Evolutionary conservation across 2,113 vertebrate species (phyloP).

Genomic region (Apus apus): DNA sequence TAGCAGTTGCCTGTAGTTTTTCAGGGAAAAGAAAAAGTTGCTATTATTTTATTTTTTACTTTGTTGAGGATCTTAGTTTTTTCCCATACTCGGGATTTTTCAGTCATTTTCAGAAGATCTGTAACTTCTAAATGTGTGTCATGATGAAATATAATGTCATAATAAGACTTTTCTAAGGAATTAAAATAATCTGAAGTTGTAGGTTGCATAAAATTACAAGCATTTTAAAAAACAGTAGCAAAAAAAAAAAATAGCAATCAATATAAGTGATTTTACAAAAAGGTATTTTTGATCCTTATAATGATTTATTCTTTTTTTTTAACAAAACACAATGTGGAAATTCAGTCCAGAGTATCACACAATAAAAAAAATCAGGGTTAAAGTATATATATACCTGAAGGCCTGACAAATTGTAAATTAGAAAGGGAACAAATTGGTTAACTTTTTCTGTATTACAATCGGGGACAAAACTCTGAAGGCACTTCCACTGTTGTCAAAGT

Average conservation of each 20-base stretch:
- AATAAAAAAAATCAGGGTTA: background rate
- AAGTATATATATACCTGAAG: background rate
- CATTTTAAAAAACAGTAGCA: background rate
- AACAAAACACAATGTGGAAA: background rate
- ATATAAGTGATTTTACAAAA: background rate
- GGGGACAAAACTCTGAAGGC: constrained; percentile 26
- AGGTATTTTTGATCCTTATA: background rate
- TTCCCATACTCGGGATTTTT: background rate
- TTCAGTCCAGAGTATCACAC: background rate
- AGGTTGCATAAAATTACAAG: background rate
- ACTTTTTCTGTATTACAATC: background rate
- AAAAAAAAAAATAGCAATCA: fast-evolving
- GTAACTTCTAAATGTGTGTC: background rate
- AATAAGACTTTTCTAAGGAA: background rate
- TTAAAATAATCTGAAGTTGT: background rate
- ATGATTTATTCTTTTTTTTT: background rate
- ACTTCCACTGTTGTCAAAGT: constrained; percentile 6
- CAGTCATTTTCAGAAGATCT: background rate
- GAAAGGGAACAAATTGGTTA: constrained; percentile 26
- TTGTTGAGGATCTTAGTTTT: fast-evolving
- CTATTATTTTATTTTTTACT: background rate
- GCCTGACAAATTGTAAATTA: constrained; percentile 52
- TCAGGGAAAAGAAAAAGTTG: fast-evolving
- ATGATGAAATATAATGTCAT: background rate
- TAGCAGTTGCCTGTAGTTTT: background rate